Conservation (phyloP, 2,888 invertebrate genomes). For the Phyllotreta striolata region DNA sequence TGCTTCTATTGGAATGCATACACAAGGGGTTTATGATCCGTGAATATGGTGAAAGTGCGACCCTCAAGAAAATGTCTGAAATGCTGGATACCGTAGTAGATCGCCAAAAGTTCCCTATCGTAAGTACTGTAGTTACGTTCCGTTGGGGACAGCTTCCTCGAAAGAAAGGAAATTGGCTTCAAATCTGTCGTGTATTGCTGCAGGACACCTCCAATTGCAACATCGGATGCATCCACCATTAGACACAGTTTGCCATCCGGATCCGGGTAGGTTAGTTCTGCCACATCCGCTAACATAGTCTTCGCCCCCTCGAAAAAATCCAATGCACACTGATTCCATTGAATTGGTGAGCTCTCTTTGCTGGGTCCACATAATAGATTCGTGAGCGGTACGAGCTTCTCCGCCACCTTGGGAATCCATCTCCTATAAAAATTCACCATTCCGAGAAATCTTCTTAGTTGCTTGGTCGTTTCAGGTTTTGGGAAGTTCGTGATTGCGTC, state of each 20-base stretch:
- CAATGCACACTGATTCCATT: no score
- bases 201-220: conserved; percentile 27
- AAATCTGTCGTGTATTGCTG: conserved; percentile 27
- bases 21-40: conserved; percentile 54
- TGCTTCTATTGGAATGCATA: conserved; percentile 51
- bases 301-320: no score
- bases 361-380: no score
- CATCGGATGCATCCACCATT: conserved; percentile 30
- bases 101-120: conserved; percentile 57
- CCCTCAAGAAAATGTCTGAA: conserved; percentile 55
- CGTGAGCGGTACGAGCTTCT: no score
- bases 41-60: conserved; percentile 46
- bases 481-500: conserved; percentile 44
- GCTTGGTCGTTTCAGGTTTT: conserved; percentile 22
- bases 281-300: background rate
- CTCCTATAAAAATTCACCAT: conserved; percentile 32
- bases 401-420: conserved; percentile 21
- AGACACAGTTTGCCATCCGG: background rate
- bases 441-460: conserved; percentile 31
- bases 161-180: conserved; percentile 32
- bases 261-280: no score
- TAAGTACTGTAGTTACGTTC: conserved; percentile 50
- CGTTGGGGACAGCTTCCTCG: conserved; percentile 17
- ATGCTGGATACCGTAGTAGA: conserved; percentile 53
- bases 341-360: no score